Evolutionary conservation across 92 coral and sea anemone genomes (phyloP), one percentile per base, ranked within the genome.

Genomic region (Bergia puertoricense): DNA sequence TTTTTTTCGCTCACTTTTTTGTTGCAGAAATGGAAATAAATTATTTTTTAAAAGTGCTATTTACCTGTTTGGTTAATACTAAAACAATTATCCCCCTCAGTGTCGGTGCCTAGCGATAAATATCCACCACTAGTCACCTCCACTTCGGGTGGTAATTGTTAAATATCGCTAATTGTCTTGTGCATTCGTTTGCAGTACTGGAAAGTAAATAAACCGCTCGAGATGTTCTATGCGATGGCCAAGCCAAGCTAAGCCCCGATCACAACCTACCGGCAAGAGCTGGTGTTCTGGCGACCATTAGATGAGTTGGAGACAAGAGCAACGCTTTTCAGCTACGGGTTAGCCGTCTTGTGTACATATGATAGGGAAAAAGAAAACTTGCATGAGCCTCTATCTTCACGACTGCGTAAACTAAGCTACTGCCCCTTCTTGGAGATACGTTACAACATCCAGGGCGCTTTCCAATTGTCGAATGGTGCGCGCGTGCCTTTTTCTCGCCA

Each of bases 181-280:
- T 11, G 37, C 2, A 38, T 30, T 77, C 15, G 43, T 46, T 81
- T 74, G 69, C 59, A 97, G 99, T 97, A 97, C 86, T 97, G 99
- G 99, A 95, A 97, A 88, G 99, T 97, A 8, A 97, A 97, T 89
- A 97, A 97, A 84, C 99, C 99, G 6, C 81, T 97, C 71, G 99
- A 97, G 90, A 97, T 97, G 99, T 97, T 94, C 93, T 97, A 97
- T 74, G 98, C 99, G 9, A 91, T 91, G 54, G 87, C 90, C 83
- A 83, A 91, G 86, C 85, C 86, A 38, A 84, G 89, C 86, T 89
- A 90, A 48, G 50, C 36, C 74, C 11, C 5, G 23, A 30, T 42
- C 73, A 86, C 39, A 65, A 79, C 82, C 18, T 86, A 20, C 44
- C 15, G 54, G 75, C 76, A 39, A 44, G 22, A 86, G 11, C 18